Conservation (phyloP, 92 coral and sea anemone genomes). For the Epizoanthus scotinus region DNA sequence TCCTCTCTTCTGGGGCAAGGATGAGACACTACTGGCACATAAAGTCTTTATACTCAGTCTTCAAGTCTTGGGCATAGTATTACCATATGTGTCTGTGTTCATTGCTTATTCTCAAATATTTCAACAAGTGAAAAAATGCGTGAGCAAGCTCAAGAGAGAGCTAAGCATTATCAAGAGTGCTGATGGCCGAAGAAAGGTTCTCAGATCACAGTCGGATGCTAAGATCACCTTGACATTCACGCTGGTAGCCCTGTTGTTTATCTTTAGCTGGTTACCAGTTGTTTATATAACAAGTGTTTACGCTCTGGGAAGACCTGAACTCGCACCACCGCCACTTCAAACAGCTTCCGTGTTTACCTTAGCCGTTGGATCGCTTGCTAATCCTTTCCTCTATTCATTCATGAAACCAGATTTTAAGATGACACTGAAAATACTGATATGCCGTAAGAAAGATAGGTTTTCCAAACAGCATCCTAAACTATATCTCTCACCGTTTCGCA, state of each 20-base stretch:
- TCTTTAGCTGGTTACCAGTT: conserved; percentile 76
- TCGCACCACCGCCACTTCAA: conserved; percentile 59
- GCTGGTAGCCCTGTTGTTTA: conserved; percentile 68
- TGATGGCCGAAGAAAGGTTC: conserved; percentile 44
- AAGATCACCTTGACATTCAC: conserved; percentile 68
- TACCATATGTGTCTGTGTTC: conserved; percentile 64
- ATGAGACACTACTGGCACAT: conserved; percentile 45
- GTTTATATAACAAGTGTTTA: conserved; percentile 74
- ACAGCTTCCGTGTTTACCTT: conserved; percentile 65
- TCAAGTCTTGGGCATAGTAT: conserved; percentile 62
- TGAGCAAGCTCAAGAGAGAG: conserved; percentile 41
- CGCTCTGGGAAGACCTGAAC: conserved; percentile 44
- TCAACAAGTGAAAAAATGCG: conserved; percentile 55
- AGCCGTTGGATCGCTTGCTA: conserved; percentile 73
- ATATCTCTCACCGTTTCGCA: neutral
- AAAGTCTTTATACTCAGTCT: conserved; percentile 63
- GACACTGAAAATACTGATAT: conserved; percentile 17
- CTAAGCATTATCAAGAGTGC: conserved; percentile 26
- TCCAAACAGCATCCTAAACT: neutral
- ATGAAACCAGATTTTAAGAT: conserved; percentile 76
- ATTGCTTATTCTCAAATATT: conserved; percentile 65
- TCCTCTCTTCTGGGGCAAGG: conserved; percentile 69
- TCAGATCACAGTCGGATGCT: conserved; percentile 51
- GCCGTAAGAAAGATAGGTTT: conserved; percentile 8
- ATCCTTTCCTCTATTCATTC: conserved; percentile 75